Percentiles rank a stretch among this genome's conserved stretches.
These are phyloP conservation scores for Acutogordius australiensis DNA, from an alignment of 2,888 invertebrate species.

Conservation along the genomic window DNA sequence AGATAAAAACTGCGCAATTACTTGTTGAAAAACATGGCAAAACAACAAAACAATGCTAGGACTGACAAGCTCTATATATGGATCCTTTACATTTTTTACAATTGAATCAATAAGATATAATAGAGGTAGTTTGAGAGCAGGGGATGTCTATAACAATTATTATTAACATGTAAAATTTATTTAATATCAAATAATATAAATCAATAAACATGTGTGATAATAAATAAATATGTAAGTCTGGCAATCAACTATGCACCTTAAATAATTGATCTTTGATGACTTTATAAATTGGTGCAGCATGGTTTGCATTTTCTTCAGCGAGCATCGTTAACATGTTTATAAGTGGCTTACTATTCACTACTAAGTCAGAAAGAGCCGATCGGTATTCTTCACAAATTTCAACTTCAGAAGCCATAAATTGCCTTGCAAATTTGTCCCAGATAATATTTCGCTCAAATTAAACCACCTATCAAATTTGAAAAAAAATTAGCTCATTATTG, in stretches of 20 bases:
- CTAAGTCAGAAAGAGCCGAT: constrained; percentile 59
- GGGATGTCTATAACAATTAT: constrained; percentile 37
- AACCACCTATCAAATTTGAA: no score
- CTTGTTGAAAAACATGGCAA: constrained; percentile 25
- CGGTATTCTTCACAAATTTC: constrained; percentile 36
- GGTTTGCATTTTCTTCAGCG: constrained; percentile 71
- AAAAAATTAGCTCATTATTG: no score
- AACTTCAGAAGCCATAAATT: not conserved
- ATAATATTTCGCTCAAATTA: no score
- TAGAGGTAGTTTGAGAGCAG: constrained; percentile 66
- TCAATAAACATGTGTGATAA: no score
- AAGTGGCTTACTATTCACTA: constrained; percentile 76
- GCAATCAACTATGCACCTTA: constrained; percentile 42
- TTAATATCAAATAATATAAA: no score
- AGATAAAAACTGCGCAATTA: no score
- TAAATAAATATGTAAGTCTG: no score
- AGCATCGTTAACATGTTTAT: constrained; percentile 93
- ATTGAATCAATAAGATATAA: constrained; percentile 97
- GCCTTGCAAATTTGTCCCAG: no score
- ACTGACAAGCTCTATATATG: constrained; percentile 55
- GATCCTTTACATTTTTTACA: constrained; percentile 52
- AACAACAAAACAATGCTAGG: constrained; percentile 74
- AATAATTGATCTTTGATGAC: constrained; percentile 76
- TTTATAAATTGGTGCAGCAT: constrained; percentile 62
- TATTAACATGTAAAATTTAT: no score